Percentiles rank a stretch among this genome's conserved stretches.
Evolutionary conservation across 2,113 vertebrate species (phyloP).

Genomic region (Poeciliopsis prolifica): DNA sequence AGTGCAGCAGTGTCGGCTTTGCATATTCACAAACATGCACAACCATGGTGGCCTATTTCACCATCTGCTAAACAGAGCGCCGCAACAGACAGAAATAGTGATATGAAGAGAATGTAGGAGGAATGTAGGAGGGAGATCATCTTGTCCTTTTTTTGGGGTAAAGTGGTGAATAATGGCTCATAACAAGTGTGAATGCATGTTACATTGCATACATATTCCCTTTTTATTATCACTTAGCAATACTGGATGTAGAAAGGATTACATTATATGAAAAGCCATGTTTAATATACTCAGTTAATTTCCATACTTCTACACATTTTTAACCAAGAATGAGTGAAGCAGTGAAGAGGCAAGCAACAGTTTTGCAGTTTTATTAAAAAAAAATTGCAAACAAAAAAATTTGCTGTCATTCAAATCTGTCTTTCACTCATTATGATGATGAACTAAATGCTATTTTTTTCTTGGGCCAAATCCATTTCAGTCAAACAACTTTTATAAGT

Average conservation of each 20-base stretch:
- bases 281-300: not conserved
- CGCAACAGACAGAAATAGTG: not conserved
- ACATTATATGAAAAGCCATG: not conserved
- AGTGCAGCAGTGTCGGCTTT: not conserved
- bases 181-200: not conserved
- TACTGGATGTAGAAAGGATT: not conserved
- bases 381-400: no score
- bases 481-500: no score
- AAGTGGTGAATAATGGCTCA: not conserved
- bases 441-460: not conserved
- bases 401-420: not conserved
- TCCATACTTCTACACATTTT: not conserved
- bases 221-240: not conserved
- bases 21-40: not conserved
- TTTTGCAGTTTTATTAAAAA: not conserved
- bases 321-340: not conserved
- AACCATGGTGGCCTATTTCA: not conserved
- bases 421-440: not conserved
- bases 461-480: no score
- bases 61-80: not conserved
- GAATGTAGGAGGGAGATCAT: not conserved
- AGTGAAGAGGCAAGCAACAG: not conserved
- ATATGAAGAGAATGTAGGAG: not conserved
- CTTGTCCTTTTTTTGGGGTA: not conserved
- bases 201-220: not conserved